Evolutionary conservation across 2,888 invertebrate species (phyloP).

Genomic region (Saturnia pavonia): DNA sequence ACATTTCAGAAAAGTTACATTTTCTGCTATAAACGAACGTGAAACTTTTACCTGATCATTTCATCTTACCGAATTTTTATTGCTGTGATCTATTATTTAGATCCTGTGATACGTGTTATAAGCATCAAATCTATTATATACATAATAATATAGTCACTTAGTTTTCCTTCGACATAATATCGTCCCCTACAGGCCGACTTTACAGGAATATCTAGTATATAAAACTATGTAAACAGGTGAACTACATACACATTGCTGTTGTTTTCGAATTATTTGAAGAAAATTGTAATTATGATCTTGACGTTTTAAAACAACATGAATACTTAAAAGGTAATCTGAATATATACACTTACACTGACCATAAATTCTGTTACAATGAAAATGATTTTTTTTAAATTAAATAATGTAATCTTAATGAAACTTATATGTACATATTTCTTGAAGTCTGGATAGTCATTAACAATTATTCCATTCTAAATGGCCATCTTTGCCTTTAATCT

Average conservation of each 20-base stretch:
- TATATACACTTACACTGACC: too few species aligned
- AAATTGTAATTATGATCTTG: neutral
- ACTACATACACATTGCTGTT: neutral
- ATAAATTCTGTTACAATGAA: too few species aligned
- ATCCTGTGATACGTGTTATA: neutral
- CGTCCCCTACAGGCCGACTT: neutral
- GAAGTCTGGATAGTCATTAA: too few species aligned
- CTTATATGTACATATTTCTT: too few species aligned
- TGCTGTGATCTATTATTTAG: neutral
- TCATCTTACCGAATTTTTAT: neutral
- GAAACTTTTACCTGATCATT: neutral
- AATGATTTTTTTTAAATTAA: too few species aligned
- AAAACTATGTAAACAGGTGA: neutral
- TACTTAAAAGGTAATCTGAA: too few species aligned
- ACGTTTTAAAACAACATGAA: neutral
- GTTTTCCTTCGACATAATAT: neutral
- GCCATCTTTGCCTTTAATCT: too few species aligned
- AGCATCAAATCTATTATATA: neutral
- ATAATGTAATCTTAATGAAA: too few species aligned
- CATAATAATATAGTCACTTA: neutral
- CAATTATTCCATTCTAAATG: too few species aligned
- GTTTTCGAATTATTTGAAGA: neutral
- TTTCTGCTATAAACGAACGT: neutral
- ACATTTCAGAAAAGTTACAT: conserved; percentile 31
- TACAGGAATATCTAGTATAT: neutral